Conservation (phyloP, 2,888 invertebrate genomes). For the Habrosyne pyritoides region DNA sequence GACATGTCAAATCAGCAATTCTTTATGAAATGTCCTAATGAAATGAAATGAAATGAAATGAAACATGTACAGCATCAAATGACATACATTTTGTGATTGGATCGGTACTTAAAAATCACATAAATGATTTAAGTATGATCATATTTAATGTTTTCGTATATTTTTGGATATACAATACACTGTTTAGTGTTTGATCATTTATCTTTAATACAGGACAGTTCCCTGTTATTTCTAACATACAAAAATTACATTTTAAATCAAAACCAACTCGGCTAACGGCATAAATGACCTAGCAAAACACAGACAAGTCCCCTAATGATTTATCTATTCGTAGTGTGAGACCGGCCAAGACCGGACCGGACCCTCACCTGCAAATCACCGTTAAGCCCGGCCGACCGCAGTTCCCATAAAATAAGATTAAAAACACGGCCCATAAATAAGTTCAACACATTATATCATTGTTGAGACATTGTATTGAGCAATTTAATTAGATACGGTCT, state of each 20-base stretch:
- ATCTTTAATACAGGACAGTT: too few species aligned
- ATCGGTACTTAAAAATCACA: too few species aligned
- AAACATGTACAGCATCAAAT: too few species aligned
- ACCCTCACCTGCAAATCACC: constrained; percentile 63
- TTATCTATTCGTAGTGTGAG: constrained; percentile 41
- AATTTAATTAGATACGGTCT: constrained; percentile 67
- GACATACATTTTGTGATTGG: too few species aligned
- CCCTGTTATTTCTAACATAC: too few species aligned
- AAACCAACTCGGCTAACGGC: background rate
- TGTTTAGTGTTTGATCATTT: too few species aligned
- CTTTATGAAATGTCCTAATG: too few species aligned
- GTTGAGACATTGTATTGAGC: constrained; percentile 50
- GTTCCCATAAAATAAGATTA: constrained; percentile 83
- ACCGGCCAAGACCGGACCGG: constrained; percentile 41
- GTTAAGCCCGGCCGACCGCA: constrained; percentile 70
- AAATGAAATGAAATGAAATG: too few species aligned
- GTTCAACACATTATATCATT: constrained; percentile 57
- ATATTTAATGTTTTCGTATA: too few species aligned
- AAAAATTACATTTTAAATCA: constrained; percentile 1
- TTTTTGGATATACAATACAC: too few species aligned
- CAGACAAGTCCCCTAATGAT: constrained; percentile 32
- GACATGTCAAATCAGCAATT: too few species aligned
- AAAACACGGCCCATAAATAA: constrained; percentile 65
- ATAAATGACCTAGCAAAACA: constrained; percentile 53
- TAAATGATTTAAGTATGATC: too few species aligned